A percentile compares a stretch with the other conserved stretches of the same genome.
These are phyloP conservation scores for Dascillus cervinus DNA, from an alignment of 2,888 invertebrate genomes.

Conservation along the genomic window DNA sequence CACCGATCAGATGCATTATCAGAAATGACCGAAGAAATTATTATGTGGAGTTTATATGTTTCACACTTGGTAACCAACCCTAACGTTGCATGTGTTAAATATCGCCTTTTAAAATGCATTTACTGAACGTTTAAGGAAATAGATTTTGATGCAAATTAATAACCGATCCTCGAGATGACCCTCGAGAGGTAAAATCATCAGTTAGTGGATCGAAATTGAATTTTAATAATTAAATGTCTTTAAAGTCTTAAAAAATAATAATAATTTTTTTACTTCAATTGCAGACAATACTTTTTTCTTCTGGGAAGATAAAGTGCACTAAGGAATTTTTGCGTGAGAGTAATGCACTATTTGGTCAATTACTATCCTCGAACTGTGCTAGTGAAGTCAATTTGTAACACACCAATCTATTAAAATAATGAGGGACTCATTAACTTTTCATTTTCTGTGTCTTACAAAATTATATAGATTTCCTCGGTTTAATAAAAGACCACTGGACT, in stretches of 20 bases:
- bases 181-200: slow-evolving; percentile 1
- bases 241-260: slow-evolving; percentile 3
- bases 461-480: no score
- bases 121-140: slow-evolving; percentile 2
- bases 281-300: no score
- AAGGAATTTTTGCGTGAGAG: slow-evolving; percentile 8
- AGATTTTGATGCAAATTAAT: slow-evolving; percentile 5
- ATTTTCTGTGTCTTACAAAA: no score
- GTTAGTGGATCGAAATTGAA: slow-evolving; percentile 1
- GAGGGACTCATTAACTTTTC: no score
- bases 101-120: no score
- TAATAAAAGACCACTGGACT: no score
- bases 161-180: no score
- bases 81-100: slow-evolving; percentile 27
- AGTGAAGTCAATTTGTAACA: no score
- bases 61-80: slow-evolving; percentile 36
- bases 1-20: slow-evolving; percentile 26
- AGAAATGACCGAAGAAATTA: slow-evolving; percentile 23
- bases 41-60: slow-evolving; percentile 31
- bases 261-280: no score
- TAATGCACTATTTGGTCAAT: slow-evolving; percentile 11
- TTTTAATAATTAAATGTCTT: slow-evolving; percentile 1
- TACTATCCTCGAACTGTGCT: no score
- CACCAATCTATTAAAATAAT: no score
- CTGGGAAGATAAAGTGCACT: no score